These are phyloP conservation scores for Garra rufa DNA, from an alignment of 2,113 vertebrate genomes.

Conservation along the genomic window DNA sequence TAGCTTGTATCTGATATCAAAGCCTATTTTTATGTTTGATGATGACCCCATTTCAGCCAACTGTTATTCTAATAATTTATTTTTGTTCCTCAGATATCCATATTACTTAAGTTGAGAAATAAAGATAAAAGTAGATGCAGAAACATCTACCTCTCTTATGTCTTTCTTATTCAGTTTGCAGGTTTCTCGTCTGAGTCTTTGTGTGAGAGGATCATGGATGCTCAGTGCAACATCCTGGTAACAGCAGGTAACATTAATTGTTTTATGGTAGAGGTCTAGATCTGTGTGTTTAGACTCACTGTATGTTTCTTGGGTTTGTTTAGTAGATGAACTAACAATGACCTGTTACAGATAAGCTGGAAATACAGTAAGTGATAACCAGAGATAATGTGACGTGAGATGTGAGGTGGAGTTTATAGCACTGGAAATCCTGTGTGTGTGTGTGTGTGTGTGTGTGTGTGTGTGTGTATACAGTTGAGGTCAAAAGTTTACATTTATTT, in stretches of 20 bases:
- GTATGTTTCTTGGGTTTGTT: background rate
- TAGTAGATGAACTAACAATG: background rate
- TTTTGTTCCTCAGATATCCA: background rate
- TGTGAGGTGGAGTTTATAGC: background rate
- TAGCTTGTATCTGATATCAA: slow-evolving; percentile 44
- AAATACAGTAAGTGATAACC: background rate
- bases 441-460: no score
- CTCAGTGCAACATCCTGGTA: slow-evolving; percentile 76
- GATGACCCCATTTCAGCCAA: slow-evolving; percentile 53
- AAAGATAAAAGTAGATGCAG: background rate
- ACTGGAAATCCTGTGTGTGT: background rate
- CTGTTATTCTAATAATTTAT: slow-evolving; percentile 48
- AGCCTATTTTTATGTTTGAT: slow-evolving; percentile 54
- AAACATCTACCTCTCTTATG: background rate
- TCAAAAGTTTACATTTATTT: no score
- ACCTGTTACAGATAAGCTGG: background rate
- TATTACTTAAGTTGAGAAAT: background rate
- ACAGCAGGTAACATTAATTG: slow-evolving; percentile 76
- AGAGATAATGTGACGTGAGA: background rate
- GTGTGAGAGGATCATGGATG: slow-evolving; percentile 80
- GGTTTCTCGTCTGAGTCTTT: slow-evolving; percentile 82
- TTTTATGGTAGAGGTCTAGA: background rate
- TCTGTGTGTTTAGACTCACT: background rate
- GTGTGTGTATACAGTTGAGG: no score
- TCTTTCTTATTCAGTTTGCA: slow-evolving; percentile 75